phyloP scores from a whole-genome alignment of 2,113 vertebrate species.

The Origma solitaria region DNA sequence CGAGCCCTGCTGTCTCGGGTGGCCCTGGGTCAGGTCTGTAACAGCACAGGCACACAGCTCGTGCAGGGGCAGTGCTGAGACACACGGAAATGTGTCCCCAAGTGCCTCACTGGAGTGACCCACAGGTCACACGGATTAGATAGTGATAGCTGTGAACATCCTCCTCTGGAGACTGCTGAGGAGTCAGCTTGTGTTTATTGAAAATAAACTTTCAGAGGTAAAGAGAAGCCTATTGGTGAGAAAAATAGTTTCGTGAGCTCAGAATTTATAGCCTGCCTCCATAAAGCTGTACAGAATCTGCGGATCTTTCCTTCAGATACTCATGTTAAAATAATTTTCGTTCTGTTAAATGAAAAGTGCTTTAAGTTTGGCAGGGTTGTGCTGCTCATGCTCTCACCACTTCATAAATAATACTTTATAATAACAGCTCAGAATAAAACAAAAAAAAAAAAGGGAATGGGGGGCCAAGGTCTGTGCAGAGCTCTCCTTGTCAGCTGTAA shows the following conservation, averaged over 20 bases:
- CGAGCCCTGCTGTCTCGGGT: accelerated
- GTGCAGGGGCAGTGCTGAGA: background rate
- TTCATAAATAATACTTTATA: conserved; percentile 58
- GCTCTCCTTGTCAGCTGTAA: background rate
- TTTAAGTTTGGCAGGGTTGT: conserved; percentile 49
- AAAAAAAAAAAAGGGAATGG: background rate
- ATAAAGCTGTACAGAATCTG: conserved; percentile 56
- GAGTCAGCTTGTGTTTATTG: background rate
- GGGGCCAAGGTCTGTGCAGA: background rate
- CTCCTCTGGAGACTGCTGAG: background rate
- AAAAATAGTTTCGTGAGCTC: conserved; percentile 17
- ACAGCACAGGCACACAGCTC: too few relatives aligned
- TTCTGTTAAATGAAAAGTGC: conserved; percentile 54
- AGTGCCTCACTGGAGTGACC: background rate
- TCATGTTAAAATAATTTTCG: conserved; percentile 61
- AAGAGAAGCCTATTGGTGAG: conserved; percentile 26
- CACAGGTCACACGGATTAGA: accelerated
- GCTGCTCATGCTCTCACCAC: conserved; percentile 62
- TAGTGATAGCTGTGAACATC: background rate
- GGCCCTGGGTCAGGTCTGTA: background rate
- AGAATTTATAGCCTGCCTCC: conserved; percentile 38
- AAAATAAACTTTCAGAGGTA: conserved; percentile 30
- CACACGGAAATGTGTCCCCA: accelerated
- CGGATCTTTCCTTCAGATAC: conserved; percentile 7
- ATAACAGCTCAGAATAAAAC: conserved; percentile 29